These are phyloP conservation scores for Nycticryphes semicollaris DNA, from an alignment of 2,113 vertebrate species.

Conservation along the genomic window DNA sequence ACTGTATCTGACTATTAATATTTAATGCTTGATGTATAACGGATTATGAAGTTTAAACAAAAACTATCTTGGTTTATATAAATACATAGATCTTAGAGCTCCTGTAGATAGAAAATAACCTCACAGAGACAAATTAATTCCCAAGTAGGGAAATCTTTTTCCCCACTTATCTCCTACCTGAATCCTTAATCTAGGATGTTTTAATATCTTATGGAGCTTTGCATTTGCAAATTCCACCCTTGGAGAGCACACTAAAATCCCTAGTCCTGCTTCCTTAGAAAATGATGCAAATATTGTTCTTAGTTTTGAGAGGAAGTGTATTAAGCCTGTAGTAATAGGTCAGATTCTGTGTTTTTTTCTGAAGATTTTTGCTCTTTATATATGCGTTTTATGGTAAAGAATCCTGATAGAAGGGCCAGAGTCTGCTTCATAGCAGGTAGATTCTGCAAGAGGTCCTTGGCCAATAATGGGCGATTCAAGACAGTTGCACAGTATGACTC, in stretches of 20 bases:
- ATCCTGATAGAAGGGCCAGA: neutral
- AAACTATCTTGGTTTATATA: neutral
- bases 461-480: neutral
- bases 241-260: neutral
- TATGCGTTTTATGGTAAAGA: neutral
- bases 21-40: neutral
- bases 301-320: neutral
- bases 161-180: neutral
- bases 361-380: neutral
- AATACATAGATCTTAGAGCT: slow-evolving; percentile 12
- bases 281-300: neutral
- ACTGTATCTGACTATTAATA: slow-evolving; percentile 16
- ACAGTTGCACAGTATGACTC: neutral
- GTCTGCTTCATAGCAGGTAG: neutral
- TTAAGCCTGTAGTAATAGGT: neutral
- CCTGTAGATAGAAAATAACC: neutral
- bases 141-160: neutral
- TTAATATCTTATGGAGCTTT: neutral
- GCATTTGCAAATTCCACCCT: neutral
- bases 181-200: neutral
- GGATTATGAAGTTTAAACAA: slow-evolving; percentile 30
- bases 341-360: neutral
- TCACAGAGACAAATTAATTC: neutral
- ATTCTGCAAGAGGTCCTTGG: neutral
- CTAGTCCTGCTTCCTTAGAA: neutral